phyloP scores from a whole-genome alignment of 2,797 vertebrate species.

The Peromyscus eremicus region DNA sequence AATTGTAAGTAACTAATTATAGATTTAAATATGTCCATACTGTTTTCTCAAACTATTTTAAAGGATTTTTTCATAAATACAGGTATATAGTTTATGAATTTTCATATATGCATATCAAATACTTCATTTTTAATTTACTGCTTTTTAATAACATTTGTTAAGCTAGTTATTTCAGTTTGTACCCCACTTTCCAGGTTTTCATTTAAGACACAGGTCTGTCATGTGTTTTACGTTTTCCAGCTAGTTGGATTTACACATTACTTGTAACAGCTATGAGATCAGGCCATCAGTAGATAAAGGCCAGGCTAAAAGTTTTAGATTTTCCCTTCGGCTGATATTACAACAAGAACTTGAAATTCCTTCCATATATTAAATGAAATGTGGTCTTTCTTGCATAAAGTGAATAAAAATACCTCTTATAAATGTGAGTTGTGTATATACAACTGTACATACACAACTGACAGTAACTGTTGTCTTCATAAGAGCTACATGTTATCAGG shows the following conservation, averaged over 20 bases:
- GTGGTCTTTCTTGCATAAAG: neutral
- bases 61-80: neutral
- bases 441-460: neutral
- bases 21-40: neutral
- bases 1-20: neutral
- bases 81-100: neutral
- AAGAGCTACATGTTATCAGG: neutral
- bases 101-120: neutral
- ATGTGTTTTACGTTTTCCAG: neutral
- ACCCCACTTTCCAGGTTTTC: neutral
- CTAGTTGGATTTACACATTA: neutral
- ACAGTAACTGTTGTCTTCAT: neutral
- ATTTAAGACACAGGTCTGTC: neutral
- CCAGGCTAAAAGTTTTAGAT: neutral
- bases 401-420: neutral
- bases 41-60: neutral
- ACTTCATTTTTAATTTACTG: neutral
- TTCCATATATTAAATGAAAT: neutral
- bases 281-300: neutral
- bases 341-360: neutral
- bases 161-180: neutral
- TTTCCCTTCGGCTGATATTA: neutral
- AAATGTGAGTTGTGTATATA: neutral
- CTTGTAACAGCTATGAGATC: neutral
- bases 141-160: neutral